Evolutionary conservation across 2,888 invertebrate species (phyloP).

Genomic region (Omphaloscelis lunosa): DNA sequence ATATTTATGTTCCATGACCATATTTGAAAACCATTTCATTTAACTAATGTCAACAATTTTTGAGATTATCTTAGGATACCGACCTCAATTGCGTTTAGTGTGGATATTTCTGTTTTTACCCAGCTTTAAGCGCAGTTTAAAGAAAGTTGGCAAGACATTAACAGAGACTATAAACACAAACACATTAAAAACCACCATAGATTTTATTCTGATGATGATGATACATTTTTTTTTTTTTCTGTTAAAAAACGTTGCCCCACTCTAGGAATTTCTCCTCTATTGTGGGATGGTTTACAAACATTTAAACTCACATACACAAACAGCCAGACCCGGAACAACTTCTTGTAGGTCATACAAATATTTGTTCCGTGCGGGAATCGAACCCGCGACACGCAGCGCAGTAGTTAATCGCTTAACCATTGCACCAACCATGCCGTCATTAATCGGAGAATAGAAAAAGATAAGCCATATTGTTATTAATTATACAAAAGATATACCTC

Average conservation of each 20-base stretch:
- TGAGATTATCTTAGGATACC: conserved; percentile 16
- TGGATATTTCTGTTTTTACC: conserved; percentile 27
- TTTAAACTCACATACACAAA: too few species aligned
- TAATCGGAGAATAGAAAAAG: background rate
- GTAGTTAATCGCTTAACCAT: too few species aligned
- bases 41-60: conserved; percentile 33
- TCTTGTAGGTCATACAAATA: too few species aligned
- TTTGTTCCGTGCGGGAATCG: too few species aligned
- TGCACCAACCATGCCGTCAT: too few species aligned
- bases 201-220: background rate
- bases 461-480: background rate
- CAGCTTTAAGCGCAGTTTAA: conserved; percentile 13
- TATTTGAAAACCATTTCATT: conserved; percentile 41
- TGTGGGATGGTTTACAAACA: too few species aligned
- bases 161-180: conserved; percentile 4
- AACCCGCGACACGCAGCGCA: too few species aligned
- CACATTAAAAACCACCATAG: background rate
- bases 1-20: conserved; percentile 44
- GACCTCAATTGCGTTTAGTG: conserved; percentile 24
- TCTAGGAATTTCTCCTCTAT: too few species aligned
- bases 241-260: too few species aligned
- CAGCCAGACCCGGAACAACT: too few species aligned
- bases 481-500: background rate
- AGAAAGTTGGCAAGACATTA: background rate
- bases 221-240: too few species aligned